Evolutionary conservation across 2,888 invertebrate genomes (phyloP), one percentile per base, ranked within the genome.

Genomic region (Trissonchulus latispiculum): DNA sequence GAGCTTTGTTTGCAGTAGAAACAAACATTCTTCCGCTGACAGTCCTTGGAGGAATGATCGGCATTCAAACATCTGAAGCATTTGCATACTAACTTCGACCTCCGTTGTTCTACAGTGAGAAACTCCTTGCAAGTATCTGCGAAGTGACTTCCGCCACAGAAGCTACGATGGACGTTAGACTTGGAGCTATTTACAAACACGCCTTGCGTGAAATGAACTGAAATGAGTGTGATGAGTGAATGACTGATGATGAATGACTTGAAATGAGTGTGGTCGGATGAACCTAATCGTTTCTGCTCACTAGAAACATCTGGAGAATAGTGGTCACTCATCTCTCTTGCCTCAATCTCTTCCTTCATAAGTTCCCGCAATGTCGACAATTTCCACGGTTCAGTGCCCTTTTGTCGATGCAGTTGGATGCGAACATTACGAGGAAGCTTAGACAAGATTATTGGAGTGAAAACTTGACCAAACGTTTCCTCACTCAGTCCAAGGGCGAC

Each of bases 1-100:
- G 59, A 59, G 59, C n/a, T n/a, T 59, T 59, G 18, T 59, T 59
- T 59, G 59, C 59, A 59, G 59, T 59, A 59, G n/a, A 59, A 59
- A 59, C 59, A 59, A n/a, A 59, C 18, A 18, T n/a, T 18, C 18
- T n/a, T 18, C 18, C 59, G 59, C n/a, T 18, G 18, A 59, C 59
- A 59, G 18, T 18, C 59, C 59, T 59, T 59, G 59, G n/a, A 59
- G 59, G 18, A 23, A n/a, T 59, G 59, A n/a, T n/a, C 59, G 18
- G 18, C 59, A 59, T n/a, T n/a, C n/a, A 59, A n/a, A 59, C 59
- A 59, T 59, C n/a, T 59, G 59, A 59, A 59, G n/a, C 59, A 59
- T 59, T 59, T 59, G 59, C n/a, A 23, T 18, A 18, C 59, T n/a
- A 59, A n/a, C n/a, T 23, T 23, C 59, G 59, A 18, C 59, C n/a